A percentile compares a stretch with the other conserved stretches of the same genome.
Evolutionary conservation across 2,797 vertebrate genomes (phyloP).

Genomic region (Girardinus metallicus): DNA sequence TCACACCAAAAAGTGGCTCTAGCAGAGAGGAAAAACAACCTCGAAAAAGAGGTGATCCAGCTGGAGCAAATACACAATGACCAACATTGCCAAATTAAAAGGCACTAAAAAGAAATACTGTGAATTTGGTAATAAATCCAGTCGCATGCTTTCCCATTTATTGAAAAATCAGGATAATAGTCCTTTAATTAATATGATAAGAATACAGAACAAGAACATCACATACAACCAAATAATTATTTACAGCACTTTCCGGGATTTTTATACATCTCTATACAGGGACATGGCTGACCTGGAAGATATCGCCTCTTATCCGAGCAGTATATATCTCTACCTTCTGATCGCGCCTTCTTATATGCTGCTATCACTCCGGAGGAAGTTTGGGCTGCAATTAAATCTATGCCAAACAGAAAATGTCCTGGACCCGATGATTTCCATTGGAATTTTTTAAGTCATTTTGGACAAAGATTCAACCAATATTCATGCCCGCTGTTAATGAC

Average conservation of each 20-base stretch:
- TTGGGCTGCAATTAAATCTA: not conserved
- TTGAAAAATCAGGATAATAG: not conserved
- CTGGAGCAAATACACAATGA: not conserved
- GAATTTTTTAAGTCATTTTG: not conserved
- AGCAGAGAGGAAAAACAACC: not conserved
- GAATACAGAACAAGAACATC: not conserved
- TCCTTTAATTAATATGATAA: not conserved
- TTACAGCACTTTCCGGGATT: not conserved
- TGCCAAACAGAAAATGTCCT: not conserved
- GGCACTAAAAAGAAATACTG: not conserved
- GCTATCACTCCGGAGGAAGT: not conserved
- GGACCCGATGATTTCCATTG: not conserved
- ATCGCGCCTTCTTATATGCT: not conserved
- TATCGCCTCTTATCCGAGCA: not conserved
- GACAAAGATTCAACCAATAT: not conserved
- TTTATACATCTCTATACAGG: not conserved
- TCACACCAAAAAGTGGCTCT: not conserved
- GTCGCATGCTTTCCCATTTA: not conserved
- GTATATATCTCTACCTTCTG: not conserved
- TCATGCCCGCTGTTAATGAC: not conserved
- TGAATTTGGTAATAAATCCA: not conserved
- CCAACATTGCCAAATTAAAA: not conserved
- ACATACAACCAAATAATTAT: not conserved
- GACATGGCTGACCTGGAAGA: not conserved
- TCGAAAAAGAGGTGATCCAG: not conserved